Evolutionary conservation across 2,113 vertebrate genomes (phyloP).

Genomic region (Actenoides hombroni): DNA sequence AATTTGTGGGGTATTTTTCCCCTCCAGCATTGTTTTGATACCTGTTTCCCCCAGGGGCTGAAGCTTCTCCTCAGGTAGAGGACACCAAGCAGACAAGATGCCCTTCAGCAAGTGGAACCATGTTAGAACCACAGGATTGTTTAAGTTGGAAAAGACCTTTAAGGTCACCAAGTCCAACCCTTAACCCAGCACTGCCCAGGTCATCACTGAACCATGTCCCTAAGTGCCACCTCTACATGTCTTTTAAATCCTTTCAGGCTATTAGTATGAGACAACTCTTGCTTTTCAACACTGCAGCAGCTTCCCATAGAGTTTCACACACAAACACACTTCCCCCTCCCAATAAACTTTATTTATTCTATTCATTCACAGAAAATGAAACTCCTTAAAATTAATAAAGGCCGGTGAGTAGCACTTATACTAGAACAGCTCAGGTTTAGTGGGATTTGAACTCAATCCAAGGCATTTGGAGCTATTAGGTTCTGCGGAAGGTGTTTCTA

Average conservation of each 20-base stretch:
- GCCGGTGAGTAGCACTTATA: not conserved
- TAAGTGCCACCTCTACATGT: not conserved
- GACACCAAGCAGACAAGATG: not conserved
- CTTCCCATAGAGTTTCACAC: not conserved
- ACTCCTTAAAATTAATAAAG: not conserved
- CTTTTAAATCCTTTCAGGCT: not conserved
- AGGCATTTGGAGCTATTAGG: not conserved
- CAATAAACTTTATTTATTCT: not conserved
- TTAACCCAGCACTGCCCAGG: not conserved
- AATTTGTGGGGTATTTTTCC: not conserved
- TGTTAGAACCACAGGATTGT: too few species aligned
- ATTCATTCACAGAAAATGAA: not conserved
- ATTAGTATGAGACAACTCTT: not conserved
- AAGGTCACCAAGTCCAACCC: not conserved
- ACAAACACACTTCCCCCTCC: not conserved
- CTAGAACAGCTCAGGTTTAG: not conserved
- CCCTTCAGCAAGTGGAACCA: not conserved
- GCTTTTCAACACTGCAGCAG: not conserved
- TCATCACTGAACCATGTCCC: not conserved
- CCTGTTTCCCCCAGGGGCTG: not conserved
- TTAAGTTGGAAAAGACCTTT: not conserved
- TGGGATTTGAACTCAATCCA: not conserved
- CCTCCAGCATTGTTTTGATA: not conserved
- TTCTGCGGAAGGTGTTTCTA: not conserved
- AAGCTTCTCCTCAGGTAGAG: not conserved